These are phyloP conservation scores for Nephila pilipes DNA, from an alignment of 1,140 invertebrate species.

Conservation along the genomic window DNA sequence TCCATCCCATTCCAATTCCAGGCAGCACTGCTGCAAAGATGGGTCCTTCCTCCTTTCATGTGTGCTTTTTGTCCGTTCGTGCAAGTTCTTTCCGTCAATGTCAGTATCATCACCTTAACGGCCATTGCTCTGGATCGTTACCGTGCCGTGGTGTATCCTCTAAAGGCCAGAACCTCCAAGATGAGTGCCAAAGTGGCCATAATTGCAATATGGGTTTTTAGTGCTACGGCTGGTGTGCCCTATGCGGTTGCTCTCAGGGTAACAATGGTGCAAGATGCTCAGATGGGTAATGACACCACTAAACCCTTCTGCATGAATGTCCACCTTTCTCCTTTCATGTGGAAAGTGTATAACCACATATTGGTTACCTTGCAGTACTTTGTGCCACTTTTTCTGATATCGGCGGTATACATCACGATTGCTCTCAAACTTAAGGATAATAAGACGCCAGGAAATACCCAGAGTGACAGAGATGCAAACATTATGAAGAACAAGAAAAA, in stretches of 20 bases:
- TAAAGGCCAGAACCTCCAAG: constrained; percentile 81
- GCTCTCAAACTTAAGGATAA: constrained; percentile 88
- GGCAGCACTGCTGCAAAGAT: constrained; percentile 88
- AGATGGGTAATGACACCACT: background rate
- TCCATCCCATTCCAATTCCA: constrained; percentile 92
- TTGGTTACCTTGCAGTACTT: constrained; percentile 87
- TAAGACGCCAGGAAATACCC: constrained; percentile 88
- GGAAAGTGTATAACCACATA: constrained; percentile 83
- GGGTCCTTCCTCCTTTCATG: constrained; percentile 90
- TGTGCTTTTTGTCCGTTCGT: constrained; percentile 90
- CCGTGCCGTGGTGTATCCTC: constrained; percentile 92
- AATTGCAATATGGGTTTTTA: constrained; percentile 80
- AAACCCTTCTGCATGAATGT: constrained; percentile 85
- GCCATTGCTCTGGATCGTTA: constrained; percentile 93
- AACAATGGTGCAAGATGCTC: constrained; percentile 72
- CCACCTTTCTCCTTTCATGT: constrained; percentile 83
- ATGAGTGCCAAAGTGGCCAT: constrained; percentile 79
- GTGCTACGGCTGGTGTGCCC: constrained; percentile 79
- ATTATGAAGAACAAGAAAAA: constrained; percentile 90
- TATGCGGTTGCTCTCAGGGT: constrained; percentile 79
- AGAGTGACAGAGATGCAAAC: constrained; percentile 88
- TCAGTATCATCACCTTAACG: constrained; percentile 91
- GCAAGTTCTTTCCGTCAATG: constrained; percentile 90
- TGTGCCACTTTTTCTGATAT: constrained; percentile 88
- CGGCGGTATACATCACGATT: constrained; percentile 90